phyloP scores from a whole-genome alignment of 1,140 invertebrate genomes.

The Conus ventricosus region DNA sequence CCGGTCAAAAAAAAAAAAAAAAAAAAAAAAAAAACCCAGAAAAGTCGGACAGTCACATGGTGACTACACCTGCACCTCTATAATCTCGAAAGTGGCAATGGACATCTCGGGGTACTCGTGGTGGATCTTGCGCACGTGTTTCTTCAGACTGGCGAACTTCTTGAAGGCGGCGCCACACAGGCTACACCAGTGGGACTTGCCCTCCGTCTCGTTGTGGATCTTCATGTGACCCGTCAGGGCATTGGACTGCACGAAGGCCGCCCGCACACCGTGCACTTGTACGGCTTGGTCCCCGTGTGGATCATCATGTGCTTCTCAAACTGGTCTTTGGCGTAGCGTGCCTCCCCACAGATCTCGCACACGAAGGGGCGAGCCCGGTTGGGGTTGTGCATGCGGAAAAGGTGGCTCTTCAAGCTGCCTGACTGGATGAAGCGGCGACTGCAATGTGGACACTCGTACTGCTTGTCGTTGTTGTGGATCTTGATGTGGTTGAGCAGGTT shows the following conservation, averaged over 20 bases:
- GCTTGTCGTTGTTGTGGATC: slow-evolving; percentile 17
- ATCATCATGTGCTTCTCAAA: slow-evolving; percentile 84
- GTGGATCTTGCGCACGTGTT: neutral
- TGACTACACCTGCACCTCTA: neutral
- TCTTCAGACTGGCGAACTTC: neutral
- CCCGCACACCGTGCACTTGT: slow-evolving; percentile 75
- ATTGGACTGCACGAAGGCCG: slow-evolving; percentile 92
- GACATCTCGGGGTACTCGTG: neutral
- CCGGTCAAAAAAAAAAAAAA: too few relatives aligned
- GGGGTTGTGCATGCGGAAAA: neutral
- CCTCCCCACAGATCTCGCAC: slow-evolving; percentile 86
- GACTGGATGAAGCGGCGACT: neutral
- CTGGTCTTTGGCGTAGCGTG: slow-evolving; percentile 91
- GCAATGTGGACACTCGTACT: slow-evolving; percentile 26
- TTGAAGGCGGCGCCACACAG: slow-evolving; percentile 1
- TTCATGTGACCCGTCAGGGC: slow-evolving; percentile 84
- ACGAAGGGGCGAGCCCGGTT: slow-evolving; percentile 78
- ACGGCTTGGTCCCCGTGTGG: slow-evolving; percentile 80
- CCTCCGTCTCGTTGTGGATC: slow-evolving; percentile 28
- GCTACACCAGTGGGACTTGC: slow-evolving; percentile 14
- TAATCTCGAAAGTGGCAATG: neutral
- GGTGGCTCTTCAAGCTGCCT: slow-evolving; percentile 9
- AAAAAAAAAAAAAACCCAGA: too few relatives aligned
- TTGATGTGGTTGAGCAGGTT: slow-evolving; percentile 24
- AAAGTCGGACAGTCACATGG: too few relatives aligned